Conservation (phyloP, 2,113 vertebrate genomes). For the Aldabrachelys gigantea region DNA sequence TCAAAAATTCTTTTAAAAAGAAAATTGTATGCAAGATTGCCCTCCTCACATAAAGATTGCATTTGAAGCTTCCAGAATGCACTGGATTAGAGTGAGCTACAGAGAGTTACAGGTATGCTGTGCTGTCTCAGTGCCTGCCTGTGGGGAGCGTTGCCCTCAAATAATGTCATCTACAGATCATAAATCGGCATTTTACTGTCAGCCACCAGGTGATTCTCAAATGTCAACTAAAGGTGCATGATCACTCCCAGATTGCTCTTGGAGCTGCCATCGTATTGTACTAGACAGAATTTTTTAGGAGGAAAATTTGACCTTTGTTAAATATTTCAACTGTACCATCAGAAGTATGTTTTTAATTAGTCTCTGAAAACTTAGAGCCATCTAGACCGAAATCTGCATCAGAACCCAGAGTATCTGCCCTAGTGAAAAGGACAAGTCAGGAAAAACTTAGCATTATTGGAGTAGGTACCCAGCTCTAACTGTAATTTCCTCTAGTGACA, state of each 20-base stretch:
- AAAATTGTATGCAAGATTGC: background rate
- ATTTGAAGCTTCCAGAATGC: slow-evolving; percentile 38
- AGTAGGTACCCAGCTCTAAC: background rate
- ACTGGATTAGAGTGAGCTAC: slow-evolving; percentile 11
- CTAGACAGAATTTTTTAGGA: slow-evolving; percentile 17
- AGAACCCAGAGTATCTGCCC: background rate
- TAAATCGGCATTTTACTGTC: slow-evolving; percentile 63
- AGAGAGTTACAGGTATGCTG: background rate
- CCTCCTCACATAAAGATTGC: background rate
- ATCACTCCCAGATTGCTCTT: slow-evolving; percentile 52
- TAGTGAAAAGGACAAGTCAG: background rate
- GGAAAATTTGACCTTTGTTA: slow-evolving; percentile 53
- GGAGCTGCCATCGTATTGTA: slow-evolving; percentile 20
- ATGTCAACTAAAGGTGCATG: slow-evolving; percentile 62
- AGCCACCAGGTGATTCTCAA: slow-evolving; percentile 62
- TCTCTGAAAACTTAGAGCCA: background rate
- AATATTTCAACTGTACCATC: slow-evolving; percentile 29
- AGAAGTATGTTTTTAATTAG: slow-evolving; percentile 14
- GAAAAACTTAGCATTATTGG: background rate
- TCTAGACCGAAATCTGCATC: background rate
- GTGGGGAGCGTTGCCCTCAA: slow-evolving; percentile 60
- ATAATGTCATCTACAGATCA: slow-evolving; percentile 50
- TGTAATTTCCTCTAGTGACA: background rate
- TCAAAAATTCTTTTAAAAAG: background rate
- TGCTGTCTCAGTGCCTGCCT: slow-evolving; percentile 27